These are phyloP conservation scores for Manis javanica DNA, from an alignment of 2,797 vertebrate species.

Conservation along the genomic window DNA sequence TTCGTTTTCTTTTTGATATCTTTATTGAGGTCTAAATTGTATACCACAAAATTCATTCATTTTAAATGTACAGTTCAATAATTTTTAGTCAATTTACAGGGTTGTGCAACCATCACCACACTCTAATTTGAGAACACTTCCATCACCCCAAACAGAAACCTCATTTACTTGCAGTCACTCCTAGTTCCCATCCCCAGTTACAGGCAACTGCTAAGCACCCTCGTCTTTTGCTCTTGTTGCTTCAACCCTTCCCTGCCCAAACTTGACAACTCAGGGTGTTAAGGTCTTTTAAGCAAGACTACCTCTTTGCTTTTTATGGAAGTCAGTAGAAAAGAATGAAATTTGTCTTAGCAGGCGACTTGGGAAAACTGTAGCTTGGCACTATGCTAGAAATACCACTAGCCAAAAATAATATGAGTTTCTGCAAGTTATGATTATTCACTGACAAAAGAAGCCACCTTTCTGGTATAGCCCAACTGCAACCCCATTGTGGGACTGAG, in stretches of 20 bases:
- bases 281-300: constrained; percentile 55
- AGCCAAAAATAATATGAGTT: neutral
- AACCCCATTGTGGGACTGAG: neutral
- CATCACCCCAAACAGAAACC: neutral
- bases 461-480: neutral
- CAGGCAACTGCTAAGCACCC: neutral
- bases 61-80: neutral
- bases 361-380: constrained; percentile 1
- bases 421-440: neutral
- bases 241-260: neutral
- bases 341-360: neutral
- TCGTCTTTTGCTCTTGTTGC: neutral
- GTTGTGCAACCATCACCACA: neutral
- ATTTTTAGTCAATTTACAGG: neutral
- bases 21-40: constrained; percentile 21
- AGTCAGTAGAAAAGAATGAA: constrained; percentile 42
- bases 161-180: neutral
- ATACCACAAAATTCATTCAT: neutral
- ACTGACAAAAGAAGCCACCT: neutral
- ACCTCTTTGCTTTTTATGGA: constrained; percentile 48
- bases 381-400: constrained; percentile 38
- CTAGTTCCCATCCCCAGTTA: neutral
- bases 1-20: neutral
- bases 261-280: neutral
- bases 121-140: neutral